A percentile compares a stretch with the other conserved stretches of the same genome.
Conservation (phyloP, 2,113 vertebrate genomes). For the Laticauda colubrina region DNA sequence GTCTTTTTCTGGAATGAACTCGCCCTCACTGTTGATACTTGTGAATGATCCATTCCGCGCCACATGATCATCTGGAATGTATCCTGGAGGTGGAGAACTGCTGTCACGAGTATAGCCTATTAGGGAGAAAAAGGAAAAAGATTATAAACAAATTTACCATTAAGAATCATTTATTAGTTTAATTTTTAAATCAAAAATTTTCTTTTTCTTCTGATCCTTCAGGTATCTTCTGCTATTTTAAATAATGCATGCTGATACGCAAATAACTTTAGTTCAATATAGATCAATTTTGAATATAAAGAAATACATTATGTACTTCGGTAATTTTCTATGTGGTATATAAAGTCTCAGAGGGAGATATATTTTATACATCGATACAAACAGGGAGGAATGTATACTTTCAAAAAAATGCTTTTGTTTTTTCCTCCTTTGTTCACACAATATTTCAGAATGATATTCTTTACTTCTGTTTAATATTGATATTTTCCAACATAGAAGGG, state of each 20-base stretch:
- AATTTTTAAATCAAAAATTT: not conserved
- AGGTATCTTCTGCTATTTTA: not conserved
- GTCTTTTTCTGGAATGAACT: constrained; percentile 99
- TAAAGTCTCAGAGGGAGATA: not conserved
- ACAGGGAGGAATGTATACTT: not conserved
- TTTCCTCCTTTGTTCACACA: not conserved
- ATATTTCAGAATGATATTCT: not conserved
- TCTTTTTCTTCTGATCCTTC: not conserved
- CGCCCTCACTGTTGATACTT: constrained; percentile 98
- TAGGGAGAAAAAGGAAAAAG: not conserved
- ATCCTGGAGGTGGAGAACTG: constrained; percentile 96
- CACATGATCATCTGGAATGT: constrained; percentile 96
- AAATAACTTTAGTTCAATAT: not conserved
- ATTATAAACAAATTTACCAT: not conserved
- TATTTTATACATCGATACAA: not conserved
- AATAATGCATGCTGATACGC: not conserved
- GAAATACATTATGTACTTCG: not conserved
- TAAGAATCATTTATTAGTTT: not conserved
- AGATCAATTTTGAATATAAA: not conserved
- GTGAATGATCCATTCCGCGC: constrained; percentile 97
- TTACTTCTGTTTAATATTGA: not conserved
- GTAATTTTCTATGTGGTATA: not conserved
- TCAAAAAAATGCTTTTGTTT: not conserved
- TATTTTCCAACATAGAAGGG: not conserved
- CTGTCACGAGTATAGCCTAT: constrained; percentile 87